These are phyloP conservation scores for Beroe forskalii DNA, from an alignment of 37 sponge, comb jelly and placozoan species.

Conservation along the genomic window DNA sequence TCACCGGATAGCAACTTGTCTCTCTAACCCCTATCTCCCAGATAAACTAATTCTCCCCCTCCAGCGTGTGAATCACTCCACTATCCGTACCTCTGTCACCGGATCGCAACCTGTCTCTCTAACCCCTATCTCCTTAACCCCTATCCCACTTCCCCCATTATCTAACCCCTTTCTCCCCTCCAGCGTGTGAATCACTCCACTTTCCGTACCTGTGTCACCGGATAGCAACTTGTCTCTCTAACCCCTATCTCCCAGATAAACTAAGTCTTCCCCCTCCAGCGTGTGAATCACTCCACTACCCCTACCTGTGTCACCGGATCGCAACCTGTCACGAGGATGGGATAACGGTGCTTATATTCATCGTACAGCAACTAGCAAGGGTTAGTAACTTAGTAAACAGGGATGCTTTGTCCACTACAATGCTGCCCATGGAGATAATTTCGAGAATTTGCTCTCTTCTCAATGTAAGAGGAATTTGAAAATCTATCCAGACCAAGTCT, in stretches of 20 bases:
- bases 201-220: conserved; percentile 60
- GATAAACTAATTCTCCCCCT: not conserved
- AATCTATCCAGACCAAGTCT: too few relatives aligned
- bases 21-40: not conserved
- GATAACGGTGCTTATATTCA: conserved; percentile 36
- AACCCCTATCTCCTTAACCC: not conserved
- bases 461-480: too few relatives aligned
- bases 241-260: not conserved
- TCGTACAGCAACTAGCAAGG: conserved; percentile 56
- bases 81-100: not conserved
- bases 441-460: too few relatives aligned
- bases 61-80: too few relatives aligned
- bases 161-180: not conserved
- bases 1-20: conserved; percentile 30
- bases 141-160: not conserved
- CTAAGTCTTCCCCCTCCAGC: not conserved
- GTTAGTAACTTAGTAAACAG: too few relatives aligned
- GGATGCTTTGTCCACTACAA: too few relatives aligned
- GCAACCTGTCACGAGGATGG: conserved; percentile 60
- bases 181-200: conserved; percentile 65
- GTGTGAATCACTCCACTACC: conserved; percentile 65
- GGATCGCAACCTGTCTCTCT: too few relatives aligned
- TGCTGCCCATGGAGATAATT: too few relatives aligned
- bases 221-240: not conserved
- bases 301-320: conserved; percentile 55